Evolutionary conservation across 2,888 invertebrate species (phyloP).

Genomic region (Drosophila gaucha): DNA sequence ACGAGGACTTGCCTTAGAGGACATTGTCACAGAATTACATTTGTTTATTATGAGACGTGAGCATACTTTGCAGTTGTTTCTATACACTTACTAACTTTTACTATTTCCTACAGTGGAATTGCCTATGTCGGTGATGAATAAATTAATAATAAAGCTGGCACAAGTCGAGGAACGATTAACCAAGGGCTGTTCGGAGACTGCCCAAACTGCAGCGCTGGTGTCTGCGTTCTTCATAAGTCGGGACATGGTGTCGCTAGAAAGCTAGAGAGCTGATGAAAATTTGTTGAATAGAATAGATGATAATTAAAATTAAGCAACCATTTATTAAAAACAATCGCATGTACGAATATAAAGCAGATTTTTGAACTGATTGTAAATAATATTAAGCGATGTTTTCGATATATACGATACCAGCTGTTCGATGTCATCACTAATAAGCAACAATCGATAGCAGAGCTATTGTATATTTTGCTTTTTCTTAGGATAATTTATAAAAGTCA

Average conservation of each 20-base stretch:
- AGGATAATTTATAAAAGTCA: background rate
- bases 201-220: slow-evolving; percentile 95
- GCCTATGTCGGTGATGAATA: slow-evolving; percentile 91
- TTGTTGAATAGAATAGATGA: background rate
- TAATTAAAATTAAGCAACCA: slow-evolving; percentile 8
- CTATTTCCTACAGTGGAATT: slow-evolving; percentile 91
- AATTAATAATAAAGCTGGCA: slow-evolving; percentile 93
- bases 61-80: slow-evolving; percentile 74
- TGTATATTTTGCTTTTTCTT: slow-evolving; percentile 6
- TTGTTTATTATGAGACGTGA: slow-evolving; percentile 93
- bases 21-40: slow-evolving; percentile 97
- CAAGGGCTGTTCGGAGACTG: slow-evolving; percentile 94
- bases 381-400: slow-evolving; percentile 6
- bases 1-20: slow-evolving; percentile 96
- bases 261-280: slow-evolving; percentile 26
- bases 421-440: slow-evolving; percentile 18
- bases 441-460: slow-evolving; percentile 11
- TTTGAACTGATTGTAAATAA: background rate
- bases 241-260: slow-evolving; percentile 85
- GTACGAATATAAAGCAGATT: background rate
- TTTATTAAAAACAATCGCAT: slow-evolving; percentile 1
- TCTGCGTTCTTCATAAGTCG: slow-evolving; percentile 93
- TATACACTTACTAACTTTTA: background rate
- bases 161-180: slow-evolving; percentile 94
- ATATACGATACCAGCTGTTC: background rate